Base-by-base conservation (phyloP, 2,797 vertebrate species). In the Pelochelys cantorii region DNA sequence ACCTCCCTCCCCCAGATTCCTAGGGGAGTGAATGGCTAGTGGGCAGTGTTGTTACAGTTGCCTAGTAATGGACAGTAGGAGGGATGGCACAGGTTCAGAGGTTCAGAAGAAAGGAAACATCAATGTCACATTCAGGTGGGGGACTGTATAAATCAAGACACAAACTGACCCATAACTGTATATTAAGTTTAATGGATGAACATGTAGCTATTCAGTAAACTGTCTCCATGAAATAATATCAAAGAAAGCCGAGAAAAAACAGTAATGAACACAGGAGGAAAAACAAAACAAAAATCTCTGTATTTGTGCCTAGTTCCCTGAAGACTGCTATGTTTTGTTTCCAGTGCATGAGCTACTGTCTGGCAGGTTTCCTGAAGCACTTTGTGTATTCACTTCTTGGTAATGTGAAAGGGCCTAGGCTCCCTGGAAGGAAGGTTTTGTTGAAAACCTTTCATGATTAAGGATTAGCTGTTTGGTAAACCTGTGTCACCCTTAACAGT, bases 381-480 rank as follows among this genome's bases (percentile, higher is more conserved):
- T 96, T 94, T 87, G 89, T 92, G 94, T 95, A 94, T 94, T 96
- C 92, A 85, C 79, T 95, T 95, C 80, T 94, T 87, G 85, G 90
- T 94, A 93, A 93, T 95, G 91, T 92, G 94, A 82, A 94, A 97
- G 89, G 90, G 93, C 81, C 84, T 86, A 91, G 94, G 54, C 95
- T 95, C 90, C 95, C 93, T 93, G 94, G 95, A 95, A 96, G 93
- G 94, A 34, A 7, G 7, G 86, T 93, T 97, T 96, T 96, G 94
- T 96, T 94, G 92, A 94, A 94, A 96, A 93, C 77, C 23, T 96
- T 96, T 96, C 94, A 96, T 97, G 95, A 94, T 86, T 68, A 79
- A 94, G 94, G 96, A 96, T 95, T 97, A 97, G 93, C 91, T 97
- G 89, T 95, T 97, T 96, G 90, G 93, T 97, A 97, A 97, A 97